Evolutionary conservation across 2,113 vertebrate genomes (phyloP).

Genomic region (Protomyctophum bolini): DNA sequence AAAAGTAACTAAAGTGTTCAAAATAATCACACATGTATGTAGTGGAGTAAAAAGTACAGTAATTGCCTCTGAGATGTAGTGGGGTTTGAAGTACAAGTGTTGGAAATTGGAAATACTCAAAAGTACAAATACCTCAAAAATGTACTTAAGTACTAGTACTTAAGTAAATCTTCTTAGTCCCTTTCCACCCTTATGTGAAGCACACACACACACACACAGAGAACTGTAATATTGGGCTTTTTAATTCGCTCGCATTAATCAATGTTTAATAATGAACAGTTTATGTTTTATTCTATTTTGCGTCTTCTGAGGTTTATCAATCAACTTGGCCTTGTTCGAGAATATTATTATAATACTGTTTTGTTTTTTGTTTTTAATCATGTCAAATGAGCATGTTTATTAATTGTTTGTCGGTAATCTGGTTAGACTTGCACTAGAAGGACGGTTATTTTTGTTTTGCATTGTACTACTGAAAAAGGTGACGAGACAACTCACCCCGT

Average conservation of each 20-base stretch:
- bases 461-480: constrained; percentile 75
- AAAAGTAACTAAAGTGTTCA: too few species aligned
- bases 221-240: background rate
- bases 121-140: too few species aligned
- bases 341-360: constrained; percentile 17
- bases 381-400: constrained; percentile 2
- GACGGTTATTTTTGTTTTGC: constrained; percentile 30
- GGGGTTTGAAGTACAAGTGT: too few species aligned
- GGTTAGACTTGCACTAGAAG: constrained; percentile 68
- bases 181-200: background rate
- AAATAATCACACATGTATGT: too few species aligned
- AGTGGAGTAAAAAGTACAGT: too few species aligned
- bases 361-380: background rate
- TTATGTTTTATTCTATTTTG: constrained; percentile 2
- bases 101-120: too few species aligned
- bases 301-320: constrained; percentile 1
- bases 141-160: too few species aligned
- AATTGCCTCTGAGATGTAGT: too few species aligned
- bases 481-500: too few species aligned
- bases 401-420: constrained; percentile 26
- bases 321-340: constrained; percentile 19
- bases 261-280: background rate
- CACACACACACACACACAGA: constrained; percentile 26
- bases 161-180: too few species aligned
- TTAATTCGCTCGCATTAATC: background rate